Evolutionary conservation across 2,797 vertebrate species (phyloP), one percentile per base, ranked within the genome.

Genomic region (Leucoraja ocellata): DNA sequence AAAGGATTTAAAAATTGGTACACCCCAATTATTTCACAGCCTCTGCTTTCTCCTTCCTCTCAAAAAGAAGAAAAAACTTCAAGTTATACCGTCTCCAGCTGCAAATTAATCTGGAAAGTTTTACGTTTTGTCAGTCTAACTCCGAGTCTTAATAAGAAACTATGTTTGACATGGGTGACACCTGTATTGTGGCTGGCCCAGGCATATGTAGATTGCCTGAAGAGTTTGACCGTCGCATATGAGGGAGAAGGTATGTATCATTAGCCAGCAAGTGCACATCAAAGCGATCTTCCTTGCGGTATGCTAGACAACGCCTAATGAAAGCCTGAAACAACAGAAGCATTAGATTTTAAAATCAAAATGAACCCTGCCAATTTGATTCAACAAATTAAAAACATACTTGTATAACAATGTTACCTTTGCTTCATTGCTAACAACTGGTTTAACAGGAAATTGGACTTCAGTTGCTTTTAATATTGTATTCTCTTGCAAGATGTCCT

Each of bases 391-490:
- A 94, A 94, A 94, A 94, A 93, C 86, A 61, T 2, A 93, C 91
- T 73, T 93, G 93, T 61, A 93, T 78, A 93, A 63, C n/a, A 94
- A 32, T 93, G 86, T 95, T 95, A 99, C 99, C 98, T 99, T 99
- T 94, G 99, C 99, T 98, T 99, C 99, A 95, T 98, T 99, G 96
- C 98, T 99, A 96, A 97, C 97, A 95, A 99, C 98, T 21, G 99
- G 99, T 95, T 99, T 99, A 94, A 99, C 99, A 93, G 99, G 99
- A 94, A 99, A 99, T 94, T 99, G 99, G 94, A 99, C 96, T 95
- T 99, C 99, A 23, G 99, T 99, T 94, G 99, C 99, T 98, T 99
- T 99, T 94, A 99, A 96, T 96, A 99, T 99, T 94, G 99, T 99
- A 95, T 99, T 99, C 97, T 99, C 99, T 96, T 99, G 99, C 94